Evolutionary conservation across 2,113 vertebrate genomes (phyloP).

Genomic region (Paramormyrops kingsleyae): DNA sequence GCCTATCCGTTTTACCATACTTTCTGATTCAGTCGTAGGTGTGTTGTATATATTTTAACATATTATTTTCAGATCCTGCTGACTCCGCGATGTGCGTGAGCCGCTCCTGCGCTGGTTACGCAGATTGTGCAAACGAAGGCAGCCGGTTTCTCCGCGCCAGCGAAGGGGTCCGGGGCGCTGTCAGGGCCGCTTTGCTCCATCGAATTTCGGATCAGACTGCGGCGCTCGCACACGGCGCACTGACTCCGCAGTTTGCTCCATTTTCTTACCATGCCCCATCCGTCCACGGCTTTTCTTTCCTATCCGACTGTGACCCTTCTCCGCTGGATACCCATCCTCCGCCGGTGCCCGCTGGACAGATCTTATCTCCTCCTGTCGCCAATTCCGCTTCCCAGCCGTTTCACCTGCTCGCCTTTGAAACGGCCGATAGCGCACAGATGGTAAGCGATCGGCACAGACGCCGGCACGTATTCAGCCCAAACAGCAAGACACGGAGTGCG

Average conservation of each 20-base stretch:
- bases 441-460: background rate
- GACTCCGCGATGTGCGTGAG: background rate
- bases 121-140: constrained; percentile 15
- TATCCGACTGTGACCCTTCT: background rate
- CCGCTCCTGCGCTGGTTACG: constrained; percentile 20
- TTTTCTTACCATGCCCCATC: background rate
- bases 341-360: background rate
- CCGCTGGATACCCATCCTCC: background rate
- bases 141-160: constrained; percentile 4
- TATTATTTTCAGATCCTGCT: background rate
- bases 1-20: background rate
- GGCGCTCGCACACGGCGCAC: background rate
- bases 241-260: background rate
- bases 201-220: background rate
- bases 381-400: background rate
- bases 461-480: background rate
- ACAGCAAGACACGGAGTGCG: background rate
- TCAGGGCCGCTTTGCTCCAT: background rate
- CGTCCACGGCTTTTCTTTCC: background rate
- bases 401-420: background rate
- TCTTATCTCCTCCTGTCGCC: background rate
- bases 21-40: background rate
- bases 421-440: background rate
- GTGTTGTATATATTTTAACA: background rate
- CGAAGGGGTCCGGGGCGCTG: background rate